Conservation (phyloP, 2,888 invertebrate genomes). For the Plagodis pulveraria region DNA sequence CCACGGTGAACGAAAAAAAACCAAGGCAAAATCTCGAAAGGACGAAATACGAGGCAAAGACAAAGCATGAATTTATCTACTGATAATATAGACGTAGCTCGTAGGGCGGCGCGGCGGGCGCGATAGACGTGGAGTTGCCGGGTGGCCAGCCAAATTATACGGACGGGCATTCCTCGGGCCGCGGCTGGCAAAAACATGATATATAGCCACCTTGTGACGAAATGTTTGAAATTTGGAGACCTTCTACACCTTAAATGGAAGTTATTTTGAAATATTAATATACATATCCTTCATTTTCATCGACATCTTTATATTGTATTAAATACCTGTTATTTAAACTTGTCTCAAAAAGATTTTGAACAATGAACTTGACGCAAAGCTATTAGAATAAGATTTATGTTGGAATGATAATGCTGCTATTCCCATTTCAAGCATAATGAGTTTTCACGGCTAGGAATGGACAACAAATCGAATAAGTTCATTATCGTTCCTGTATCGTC, state of each 20-base stretch:
- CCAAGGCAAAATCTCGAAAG: constrained; percentile 81
- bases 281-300: too few relatives aligned
- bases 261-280: constrained; percentile 51
- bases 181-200: constrained; percentile 78
- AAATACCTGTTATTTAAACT: too few relatives aligned
- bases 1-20: constrained; percentile 69
- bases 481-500: too few relatives aligned
- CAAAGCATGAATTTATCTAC: constrained; percentile 85
- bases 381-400: too few relatives aligned
- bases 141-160: constrained; percentile 82
- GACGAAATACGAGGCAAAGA: constrained; percentile 85
- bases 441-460: too few relatives aligned
- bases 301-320: too few relatives aligned
- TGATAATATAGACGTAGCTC: constrained; percentile 85
- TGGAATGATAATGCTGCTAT: too few relatives aligned
- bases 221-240: constrained; percentile 78
- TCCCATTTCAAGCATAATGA: too few relatives aligned
- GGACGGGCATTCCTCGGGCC: constrained; percentile 76
- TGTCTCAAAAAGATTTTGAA: too few relatives aligned
- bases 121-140: constrained; percentile 75
- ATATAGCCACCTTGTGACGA: constrained; percentile 81
- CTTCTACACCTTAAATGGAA: constrained; percentile 77
- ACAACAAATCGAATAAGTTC: too few relatives aligned
- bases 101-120: constrained; percentile 70
- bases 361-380: too few relatives aligned